These are phyloP conservation scores for Calyptommatus sinebrachiatus DNA, from an alignment of 2,113 vertebrate genomes.

Conservation along the genomic window DNA sequence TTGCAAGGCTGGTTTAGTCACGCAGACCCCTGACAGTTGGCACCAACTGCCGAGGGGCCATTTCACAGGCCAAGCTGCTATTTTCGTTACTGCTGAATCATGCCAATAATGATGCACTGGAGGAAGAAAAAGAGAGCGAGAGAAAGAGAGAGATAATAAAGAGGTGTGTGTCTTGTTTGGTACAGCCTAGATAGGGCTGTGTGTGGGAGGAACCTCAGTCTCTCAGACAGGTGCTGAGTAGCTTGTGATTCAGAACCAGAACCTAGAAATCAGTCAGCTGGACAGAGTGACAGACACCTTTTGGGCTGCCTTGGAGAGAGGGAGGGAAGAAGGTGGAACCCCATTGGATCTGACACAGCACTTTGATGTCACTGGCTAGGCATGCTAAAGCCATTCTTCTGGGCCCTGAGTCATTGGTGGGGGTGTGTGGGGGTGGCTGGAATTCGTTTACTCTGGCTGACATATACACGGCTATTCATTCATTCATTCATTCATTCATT, in stretches of 20 bases:
- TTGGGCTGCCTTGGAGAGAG: too few relatives aligned
- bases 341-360: slow-evolving; percentile 12
- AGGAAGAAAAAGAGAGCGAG: not conserved
- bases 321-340: not conserved
- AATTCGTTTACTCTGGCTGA: not conserved
- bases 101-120: not conserved
- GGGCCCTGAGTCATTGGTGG: slow-evolving; percentile 56
- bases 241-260: not conserved
- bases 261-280: not conserved
- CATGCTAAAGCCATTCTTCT: slow-evolving; percentile 47
- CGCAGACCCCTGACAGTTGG: not conserved
- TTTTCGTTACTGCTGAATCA: not conserved
- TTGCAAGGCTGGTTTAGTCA: not conserved
- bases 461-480: not conserved
- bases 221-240: not conserved
- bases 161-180: not conserved
- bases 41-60: not conserved
- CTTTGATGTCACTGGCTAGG: slow-evolving; percentile 64
- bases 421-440: not conserved
- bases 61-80: not conserved
- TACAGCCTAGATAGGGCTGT: not conserved
- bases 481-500: not conserved
- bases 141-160: not conserved
- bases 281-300: not conserved
- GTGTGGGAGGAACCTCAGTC: not conserved